Conservation (phyloP, 2,797 vertebrate species). For the Amblyraja radiata region DNA sequence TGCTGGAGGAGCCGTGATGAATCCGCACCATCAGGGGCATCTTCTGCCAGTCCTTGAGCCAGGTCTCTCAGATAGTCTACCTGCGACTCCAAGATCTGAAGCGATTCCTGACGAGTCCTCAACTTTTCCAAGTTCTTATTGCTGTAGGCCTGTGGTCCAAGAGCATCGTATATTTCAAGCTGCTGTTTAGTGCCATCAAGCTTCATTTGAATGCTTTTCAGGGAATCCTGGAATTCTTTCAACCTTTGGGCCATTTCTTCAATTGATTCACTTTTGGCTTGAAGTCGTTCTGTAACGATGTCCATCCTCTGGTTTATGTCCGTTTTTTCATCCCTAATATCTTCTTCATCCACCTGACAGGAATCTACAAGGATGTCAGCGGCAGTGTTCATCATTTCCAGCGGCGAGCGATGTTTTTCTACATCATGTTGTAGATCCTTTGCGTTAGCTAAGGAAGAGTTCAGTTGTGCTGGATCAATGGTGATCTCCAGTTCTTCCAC, state of each 20-base stretch:
- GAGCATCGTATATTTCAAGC: constrained; percentile 86
- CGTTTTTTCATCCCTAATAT: constrained; percentile 85
- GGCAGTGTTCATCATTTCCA: constrained; percentile 79
- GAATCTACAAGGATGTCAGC: constrained; percentile 84
- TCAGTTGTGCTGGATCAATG: constrained; percentile 70
- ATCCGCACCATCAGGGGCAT: constrained; percentile 74
- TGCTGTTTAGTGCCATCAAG: constrained; percentile 88
- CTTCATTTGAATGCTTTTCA: constrained; percentile 82
- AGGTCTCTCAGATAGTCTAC: constrained; percentile 85
- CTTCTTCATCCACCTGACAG: constrained; percentile 79
- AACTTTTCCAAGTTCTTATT: constrained; percentile 90
- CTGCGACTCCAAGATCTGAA: constrained; percentile 77
- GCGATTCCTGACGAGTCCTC: constrained; percentile 75
- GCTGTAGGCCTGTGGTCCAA: constrained; percentile 88
- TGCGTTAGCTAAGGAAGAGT: constrained; percentile 72
- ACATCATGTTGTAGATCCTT: constrained; percentile 73
- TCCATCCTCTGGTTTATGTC: constrained; percentile 79
- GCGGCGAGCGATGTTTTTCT: constrained; percentile 74
- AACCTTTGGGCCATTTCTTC: constrained; percentile 86
- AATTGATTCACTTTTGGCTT: constrained; percentile 68
- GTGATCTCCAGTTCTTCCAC: constrained; percentile 67
- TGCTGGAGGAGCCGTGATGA: constrained; percentile 69
- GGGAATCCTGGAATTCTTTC: constrained; percentile 87
- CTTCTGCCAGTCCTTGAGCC: constrained; percentile 78
- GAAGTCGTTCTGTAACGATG: constrained; percentile 73